Conservation (phyloP, 1,140 invertebrate species). For the Rhyacophila brunnea region DNA sequence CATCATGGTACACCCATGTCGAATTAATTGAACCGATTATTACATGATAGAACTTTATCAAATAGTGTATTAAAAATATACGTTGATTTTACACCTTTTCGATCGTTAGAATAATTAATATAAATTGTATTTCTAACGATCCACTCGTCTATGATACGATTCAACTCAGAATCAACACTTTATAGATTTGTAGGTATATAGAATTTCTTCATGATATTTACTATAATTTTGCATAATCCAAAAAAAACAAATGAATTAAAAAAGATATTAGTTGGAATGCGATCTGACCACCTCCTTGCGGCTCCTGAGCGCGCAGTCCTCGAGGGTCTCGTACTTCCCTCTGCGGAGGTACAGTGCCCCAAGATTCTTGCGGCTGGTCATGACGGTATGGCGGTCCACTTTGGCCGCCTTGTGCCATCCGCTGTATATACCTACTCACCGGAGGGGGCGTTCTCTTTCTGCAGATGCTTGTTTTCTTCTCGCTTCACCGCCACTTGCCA, state of each 20-base stretch:
- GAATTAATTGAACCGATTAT: no score
- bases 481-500: conserved; percentile 99
- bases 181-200: no score
- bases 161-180: no score
- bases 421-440: conserved; percentile 94
- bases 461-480: conserved; percentile 91
- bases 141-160: no score
- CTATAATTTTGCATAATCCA: not conserved
- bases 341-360: conserved; percentile 95
- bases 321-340: conserved; percentile 97
- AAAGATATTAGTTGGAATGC: not conserved
- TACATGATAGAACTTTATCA: no score
- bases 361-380: conserved; percentile 95
- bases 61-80: no score
- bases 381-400: conserved; percentile 96
- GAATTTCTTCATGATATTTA: not conserved
- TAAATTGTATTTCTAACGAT: no score
- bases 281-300: conserved; percentile 77
- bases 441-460: conserved; percentile 87
- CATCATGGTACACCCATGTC: no score
- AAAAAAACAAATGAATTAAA: not conserved
- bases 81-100: no score
- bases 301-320: conserved; percentile 93
- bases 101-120: no score
- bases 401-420: conserved; percentile 99